phyloP scores from a whole-genome alignment of 2,113 vertebrate species.

The Antigone vipio region DNA sequence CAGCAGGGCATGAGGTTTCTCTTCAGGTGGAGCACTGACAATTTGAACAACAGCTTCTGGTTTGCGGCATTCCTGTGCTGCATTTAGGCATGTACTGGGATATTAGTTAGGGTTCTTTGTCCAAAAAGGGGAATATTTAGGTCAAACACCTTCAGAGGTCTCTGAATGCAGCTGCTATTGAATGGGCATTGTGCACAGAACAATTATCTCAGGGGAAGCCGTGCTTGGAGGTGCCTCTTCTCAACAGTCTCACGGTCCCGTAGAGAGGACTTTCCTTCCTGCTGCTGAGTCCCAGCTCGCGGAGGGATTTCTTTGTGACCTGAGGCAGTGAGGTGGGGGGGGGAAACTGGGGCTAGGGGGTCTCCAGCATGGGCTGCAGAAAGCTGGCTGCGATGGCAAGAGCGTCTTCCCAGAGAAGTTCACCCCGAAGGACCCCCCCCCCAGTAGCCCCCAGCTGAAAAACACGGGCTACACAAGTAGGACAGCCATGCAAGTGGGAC shows the following conservation, averaged over 20 bases:
- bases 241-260: too few species aligned
- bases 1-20: not conserved
- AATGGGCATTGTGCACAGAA: not conserved
- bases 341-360: not conserved
- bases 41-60: not conserved
- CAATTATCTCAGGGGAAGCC: not conserved
- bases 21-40: not conserved
- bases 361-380: not conserved
- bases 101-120: not conserved
- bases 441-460: not conserved
- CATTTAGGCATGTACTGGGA: not conserved
- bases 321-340: rapidly evolving
- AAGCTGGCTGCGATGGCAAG: not conserved
- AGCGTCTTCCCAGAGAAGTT: not conserved
- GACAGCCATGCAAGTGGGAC: not conserved
- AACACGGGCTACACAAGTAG: not conserved
- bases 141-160: not conserved
- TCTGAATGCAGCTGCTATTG: not conserved
- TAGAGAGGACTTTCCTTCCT: not conserved
- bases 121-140: not conserved
- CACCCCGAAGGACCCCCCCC: not conserved
- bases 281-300: not conserved
- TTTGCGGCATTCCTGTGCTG: not conserved
- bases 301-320: not conserved
- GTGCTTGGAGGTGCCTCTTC: not conserved